Evolutionary conservation across 2,888 invertebrate genomes (phyloP), one percentile per base, ranked within the genome.

Genomic region (Anaspis maculata): DNA sequence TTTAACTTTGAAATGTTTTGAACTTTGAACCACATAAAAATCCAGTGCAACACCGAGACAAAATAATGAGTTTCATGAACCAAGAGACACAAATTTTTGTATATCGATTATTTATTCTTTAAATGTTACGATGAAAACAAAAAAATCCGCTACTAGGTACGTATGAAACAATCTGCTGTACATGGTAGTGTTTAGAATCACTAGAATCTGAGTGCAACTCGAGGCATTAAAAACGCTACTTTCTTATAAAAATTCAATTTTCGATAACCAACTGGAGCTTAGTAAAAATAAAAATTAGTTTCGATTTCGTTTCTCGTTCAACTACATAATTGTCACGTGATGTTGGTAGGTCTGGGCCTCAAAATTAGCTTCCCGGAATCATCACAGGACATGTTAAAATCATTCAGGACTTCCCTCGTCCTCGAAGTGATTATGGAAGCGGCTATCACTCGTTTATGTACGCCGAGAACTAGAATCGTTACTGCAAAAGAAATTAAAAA

Each of bases 351-450:
- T 37, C 90, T 68, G 2, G 94, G 95, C 63, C 91, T 91, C 19
- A 96, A 70, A 54, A 96, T 95, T 28, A 96, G 72, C 68, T 94
- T 94, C 36, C 95, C 95, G 15, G 91, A 91, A 61, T 96, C 94
- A 60, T 95, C 95, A 66, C 96, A 96, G 13, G 92, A 92, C 94
- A 96, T 95, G 66, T 96, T 96, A 66, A 94, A 96, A 67, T 96
- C 95, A 25, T 83, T 82, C 32, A 96, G 73, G 2, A 95, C 94
- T 30, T 79, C 80, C 37, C 95, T 73, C 25, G 92, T 91, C 44
- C 96, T 73, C 1, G 91, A 83, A 1, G 94, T 92, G 50, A 96
- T 90, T 45, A 96, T 95, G 49, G 90, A 90, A 1, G 96, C 94
- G 3, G 96, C 95, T 44, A 97, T 91, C 7, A 97, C 95, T 61